Percentiles rank a stretch among this genome's conserved stretches.
phyloP scores from a whole-genome alignment of 1,140 invertebrate genomes.

The Sitophilus oryzae region DNA sequence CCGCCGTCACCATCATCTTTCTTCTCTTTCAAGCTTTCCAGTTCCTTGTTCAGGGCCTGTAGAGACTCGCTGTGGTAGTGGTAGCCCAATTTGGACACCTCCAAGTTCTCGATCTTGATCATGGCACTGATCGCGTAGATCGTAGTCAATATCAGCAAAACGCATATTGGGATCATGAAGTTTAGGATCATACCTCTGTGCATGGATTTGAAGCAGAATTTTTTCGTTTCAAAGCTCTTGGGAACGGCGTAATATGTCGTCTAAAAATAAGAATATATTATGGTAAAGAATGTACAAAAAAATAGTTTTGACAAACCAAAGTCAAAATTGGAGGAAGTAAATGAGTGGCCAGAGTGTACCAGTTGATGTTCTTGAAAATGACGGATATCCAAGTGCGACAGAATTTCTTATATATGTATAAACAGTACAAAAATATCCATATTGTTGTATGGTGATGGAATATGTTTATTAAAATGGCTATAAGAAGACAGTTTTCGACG shows the following conservation, averaged over 20 bases:
- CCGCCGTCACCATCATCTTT: slow-evolving; percentile 33
- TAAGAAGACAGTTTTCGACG: slow-evolving; percentile 53
- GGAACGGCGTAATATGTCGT: slow-evolving; percentile 56
- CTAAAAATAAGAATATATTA: slow-evolving; percentile 43
- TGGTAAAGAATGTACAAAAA: neutral
- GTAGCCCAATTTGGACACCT: slow-evolving; percentile 39
- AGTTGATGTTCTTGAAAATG: slow-evolving; percentile 18
- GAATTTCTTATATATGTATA: slow-evolving; percentile 45
- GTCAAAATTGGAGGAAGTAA: slow-evolving; percentile 18
- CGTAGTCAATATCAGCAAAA: slow-evolving; percentile 57
- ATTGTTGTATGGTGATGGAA: slow-evolving; percentile 58
- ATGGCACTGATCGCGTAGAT: slow-evolving; percentile 42
- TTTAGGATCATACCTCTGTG: slow-evolving; percentile 66
- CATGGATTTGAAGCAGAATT: slow-evolving; percentile 68
- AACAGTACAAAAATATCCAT: slow-evolving; percentile 56
- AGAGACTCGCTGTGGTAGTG: slow-evolving; percentile 39
- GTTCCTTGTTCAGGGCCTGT: slow-evolving; percentile 34
- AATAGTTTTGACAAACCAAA: slow-evolving; percentile 13
- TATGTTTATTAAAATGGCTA: slow-evolving; percentile 61
- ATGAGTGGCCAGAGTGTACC: slow-evolving; percentile 14
- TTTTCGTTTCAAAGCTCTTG: slow-evolving; percentile 60
- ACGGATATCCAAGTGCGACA: slow-evolving; percentile 8
- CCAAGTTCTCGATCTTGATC: slow-evolving; percentile 40
- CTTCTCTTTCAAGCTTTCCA: slow-evolving; percentile 44
- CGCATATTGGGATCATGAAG: slow-evolving; percentile 62